Percentiles rank a stretch among this genome's conserved stretches.
phyloP scores from a whole-genome alignment of 2,888 invertebrate species.

The Priocnemis perturbator region DNA sequence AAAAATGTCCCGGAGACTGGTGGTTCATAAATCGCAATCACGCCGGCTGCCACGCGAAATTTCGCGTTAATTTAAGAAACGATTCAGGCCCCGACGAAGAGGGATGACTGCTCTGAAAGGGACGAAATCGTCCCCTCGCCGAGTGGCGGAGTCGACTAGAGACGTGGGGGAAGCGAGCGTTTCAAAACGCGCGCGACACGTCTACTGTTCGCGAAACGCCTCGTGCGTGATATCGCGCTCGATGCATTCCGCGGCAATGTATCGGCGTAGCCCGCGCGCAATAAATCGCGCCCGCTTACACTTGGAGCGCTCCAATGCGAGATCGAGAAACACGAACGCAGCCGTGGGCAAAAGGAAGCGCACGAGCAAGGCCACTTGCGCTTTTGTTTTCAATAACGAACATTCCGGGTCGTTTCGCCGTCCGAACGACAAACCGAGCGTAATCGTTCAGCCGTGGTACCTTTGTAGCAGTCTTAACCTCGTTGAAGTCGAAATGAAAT shows the following conservation, averaged over 20 bases:
- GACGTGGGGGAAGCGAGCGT: too few species aligned
- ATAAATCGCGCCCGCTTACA: constrained; percentile 34
- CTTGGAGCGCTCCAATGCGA: constrained; percentile 18
- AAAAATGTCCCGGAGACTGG: constrained; percentile 55
- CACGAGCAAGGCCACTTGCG: background rate
- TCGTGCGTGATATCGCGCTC: too few species aligned
- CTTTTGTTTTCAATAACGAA: too few species aligned
- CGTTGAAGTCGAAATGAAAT: constrained; percentile 17
- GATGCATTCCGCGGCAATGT: background rate
- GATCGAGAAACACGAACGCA: background rate
- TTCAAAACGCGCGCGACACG: too few species aligned
- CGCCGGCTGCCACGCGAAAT: constrained; percentile 48
- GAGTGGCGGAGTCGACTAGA: too few species aligned
- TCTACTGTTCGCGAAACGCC: too few species aligned
- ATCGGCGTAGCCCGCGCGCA: background rate
- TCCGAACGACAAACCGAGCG: too few species aligned
- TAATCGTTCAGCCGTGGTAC: too few species aligned
- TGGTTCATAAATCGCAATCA: constrained; percentile 68
- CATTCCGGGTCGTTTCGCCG: too few species aligned
- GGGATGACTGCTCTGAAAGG: background rate
- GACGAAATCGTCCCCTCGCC: background rate
- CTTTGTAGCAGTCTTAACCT: too few species aligned
- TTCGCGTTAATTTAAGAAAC: constrained; percentile 61
- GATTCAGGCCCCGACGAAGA: constrained; percentile 39
- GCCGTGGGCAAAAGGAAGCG: background rate